Evolutionary conservation across 2,797 vertebrate genomes (phyloP).

Genomic region (Rhynchotus rufescens): DNA sequence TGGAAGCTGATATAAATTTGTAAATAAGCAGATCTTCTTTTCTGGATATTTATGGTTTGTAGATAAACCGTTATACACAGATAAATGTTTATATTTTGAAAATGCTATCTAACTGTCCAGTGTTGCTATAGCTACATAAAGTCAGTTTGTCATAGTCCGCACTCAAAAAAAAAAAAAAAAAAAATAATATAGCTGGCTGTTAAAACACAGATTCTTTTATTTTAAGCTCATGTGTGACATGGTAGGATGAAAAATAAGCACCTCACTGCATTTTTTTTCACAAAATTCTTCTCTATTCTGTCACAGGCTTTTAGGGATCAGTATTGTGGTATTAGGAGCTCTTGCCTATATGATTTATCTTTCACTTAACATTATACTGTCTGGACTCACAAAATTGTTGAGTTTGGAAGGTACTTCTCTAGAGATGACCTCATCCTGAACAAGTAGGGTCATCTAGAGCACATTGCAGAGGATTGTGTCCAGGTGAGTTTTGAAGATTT

Average conservation of each 20-base stretch:
- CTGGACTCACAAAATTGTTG: background rate
- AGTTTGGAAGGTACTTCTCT: too few species aligned
- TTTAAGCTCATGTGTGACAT: background rate
- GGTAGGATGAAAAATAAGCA: background rate
- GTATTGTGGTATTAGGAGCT: background rate
- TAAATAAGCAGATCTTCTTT: background rate
- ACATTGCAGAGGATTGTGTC: too few species aligned
- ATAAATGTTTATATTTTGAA: background rate
- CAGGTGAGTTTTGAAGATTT: too few species aligned
- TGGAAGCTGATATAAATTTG: background rate
- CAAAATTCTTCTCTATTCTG: background rate
- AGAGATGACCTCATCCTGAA: too few species aligned
- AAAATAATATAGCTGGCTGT: background rate
- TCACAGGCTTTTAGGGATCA: background rate
- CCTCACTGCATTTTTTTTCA: background rate
- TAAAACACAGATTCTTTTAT: background rate
- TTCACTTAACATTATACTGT: background rate
- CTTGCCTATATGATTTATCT: background rate
- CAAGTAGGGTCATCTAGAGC: too few species aligned
- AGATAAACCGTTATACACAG: background rate
- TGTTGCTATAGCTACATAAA: background rate
- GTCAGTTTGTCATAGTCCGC: background rate
- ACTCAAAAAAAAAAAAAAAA: background rate
- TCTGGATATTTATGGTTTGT: background rate
- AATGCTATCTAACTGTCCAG: background rate